Base-by-base conservation (phyloP, 2,888 invertebrate genomes). In the Gastrophysa polygoni region DNA sequence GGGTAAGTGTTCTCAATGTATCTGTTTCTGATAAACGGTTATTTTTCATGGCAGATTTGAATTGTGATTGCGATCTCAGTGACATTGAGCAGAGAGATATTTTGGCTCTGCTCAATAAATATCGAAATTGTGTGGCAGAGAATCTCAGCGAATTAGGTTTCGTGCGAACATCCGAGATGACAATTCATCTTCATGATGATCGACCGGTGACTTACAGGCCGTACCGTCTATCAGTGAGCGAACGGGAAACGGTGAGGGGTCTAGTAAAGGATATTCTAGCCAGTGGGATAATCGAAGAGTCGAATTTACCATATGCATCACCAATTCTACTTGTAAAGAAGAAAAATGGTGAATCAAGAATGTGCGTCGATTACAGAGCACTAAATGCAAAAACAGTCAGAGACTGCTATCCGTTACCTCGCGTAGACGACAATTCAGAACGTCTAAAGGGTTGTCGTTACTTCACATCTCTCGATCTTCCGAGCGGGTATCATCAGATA, bases 361-460 rank as follows among this genome's bases (percentile, higher is more conserved):
- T 77, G 60, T 72, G 71, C 44, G 66, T 75, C 0, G 75, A 75
- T 59, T 80, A 71, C 51, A 52, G 77, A 5, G 60, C 57, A 24
- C 54, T 80, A 0, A 81, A 80, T 64, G 28, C 54, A 0, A 67
- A 68, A n/a, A 79, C 76, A 0, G 63, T 73, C 0, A 73, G 75
- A 5, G 76, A 79, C 47, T 29, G 70, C 4, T 77, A 73, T 61
- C 77, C 77, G 0, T 50, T 79, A 3, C 77, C 77, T 1, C 66
- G 72, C 14, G 72, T 79, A 6, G 71, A 76, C n/a, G 78, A 80
- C 29, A 66, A 68, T 14, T 48, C 77, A 29, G 72, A 76, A 49
- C 46, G 57, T 6, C 56, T 80, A 14, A 59, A 62, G 6, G 70
- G 68, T 7, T 69, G 70, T 18, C 59, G 51, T 17, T 73, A 66